Evolutionary conservation across 2,113 vertebrate genomes (phyloP).

Genomic region (Neogobius melanostomus): DNA sequence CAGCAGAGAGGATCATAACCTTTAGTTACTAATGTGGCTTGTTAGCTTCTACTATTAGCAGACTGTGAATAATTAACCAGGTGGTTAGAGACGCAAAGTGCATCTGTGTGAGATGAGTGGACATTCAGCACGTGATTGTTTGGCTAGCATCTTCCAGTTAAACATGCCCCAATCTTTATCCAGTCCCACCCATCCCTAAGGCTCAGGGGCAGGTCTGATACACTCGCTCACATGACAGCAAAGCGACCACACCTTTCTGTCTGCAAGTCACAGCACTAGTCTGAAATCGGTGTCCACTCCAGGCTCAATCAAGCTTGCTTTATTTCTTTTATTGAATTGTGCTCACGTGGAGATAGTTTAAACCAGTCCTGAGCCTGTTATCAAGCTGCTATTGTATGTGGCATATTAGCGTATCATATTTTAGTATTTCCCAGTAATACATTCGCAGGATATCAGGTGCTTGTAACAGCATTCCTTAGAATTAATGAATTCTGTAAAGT

Average conservation of each 20-base stretch:
- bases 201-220: constrained; percentile 18
- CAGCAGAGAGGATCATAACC: background rate
- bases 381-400: background rate
- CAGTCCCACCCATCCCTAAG: constrained; percentile 29
- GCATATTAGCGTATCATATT: background rate
- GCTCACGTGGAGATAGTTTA: background rate
- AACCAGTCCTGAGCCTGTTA: background rate
- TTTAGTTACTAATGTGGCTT: background rate
- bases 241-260: constrained; percentile 44
- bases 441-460: constrained; percentile 2
- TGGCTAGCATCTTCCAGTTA: constrained; percentile 29
- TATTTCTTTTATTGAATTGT: background rate
- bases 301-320: background rate
- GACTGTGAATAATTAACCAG: constrained; percentile 47
- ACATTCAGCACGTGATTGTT: constrained; percentile 52
- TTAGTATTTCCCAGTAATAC: constrained; percentile 25
- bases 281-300: constrained; percentile 19
- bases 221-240: constrained; percentile 43
- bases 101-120: constrained; percentile 30
- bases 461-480: background rate
- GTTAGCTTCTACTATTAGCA: constrained; percentile 8
- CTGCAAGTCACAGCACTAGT: constrained; percentile 26
- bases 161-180: constrained; percentile 13
- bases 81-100: constrained; percentile 21
- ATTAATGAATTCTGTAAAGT: background rate